These are phyloP conservation scores for Chaetops frenatus DNA, from an alignment of 2,113 vertebrate species.

Conservation along the genomic window DNA sequence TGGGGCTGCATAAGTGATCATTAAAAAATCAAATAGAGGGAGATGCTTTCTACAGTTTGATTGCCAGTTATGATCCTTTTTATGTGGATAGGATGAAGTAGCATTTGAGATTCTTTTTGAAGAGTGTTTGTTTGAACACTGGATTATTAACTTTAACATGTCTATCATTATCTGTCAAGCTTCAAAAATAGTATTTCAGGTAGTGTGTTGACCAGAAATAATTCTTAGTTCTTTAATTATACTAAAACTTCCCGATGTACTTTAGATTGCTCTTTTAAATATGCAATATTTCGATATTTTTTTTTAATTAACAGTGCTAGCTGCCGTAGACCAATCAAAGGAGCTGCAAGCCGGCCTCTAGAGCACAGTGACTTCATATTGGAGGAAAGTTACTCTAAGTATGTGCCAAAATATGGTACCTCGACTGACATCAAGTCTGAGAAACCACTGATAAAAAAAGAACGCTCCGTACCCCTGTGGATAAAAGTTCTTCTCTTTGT, in stretches of 20 bases:
- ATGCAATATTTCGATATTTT: not conserved
- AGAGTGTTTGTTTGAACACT: not conserved
- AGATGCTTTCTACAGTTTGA: not conserved
- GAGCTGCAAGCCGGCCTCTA: constrained; percentile 84
- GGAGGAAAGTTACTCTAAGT: constrained; percentile 74
- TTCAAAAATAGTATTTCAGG: not conserved
- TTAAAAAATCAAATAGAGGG: not conserved
- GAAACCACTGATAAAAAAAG: constrained; percentile 68
- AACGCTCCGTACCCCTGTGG: constrained; percentile 79
- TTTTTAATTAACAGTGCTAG: constrained; percentile 77
- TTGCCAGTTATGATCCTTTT: not conserved
- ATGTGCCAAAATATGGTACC: constrained; percentile 66
- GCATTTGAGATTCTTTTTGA: not conserved
- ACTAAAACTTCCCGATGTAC: not conserved
- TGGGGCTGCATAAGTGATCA: not conserved
- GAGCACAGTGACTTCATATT: constrained; percentile 76
- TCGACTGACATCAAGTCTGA: constrained; percentile 64
- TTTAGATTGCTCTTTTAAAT: not conserved
- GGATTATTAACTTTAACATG: not conserved
- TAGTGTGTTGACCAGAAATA: not conserved
- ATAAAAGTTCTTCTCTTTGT: constrained; percentile 84
- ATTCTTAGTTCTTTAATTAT: not conserved
- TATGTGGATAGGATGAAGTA: not conserved
- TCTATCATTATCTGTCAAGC: not conserved
- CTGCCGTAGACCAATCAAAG: constrained; percentile 89